These are phyloP conservation scores for Carlito syrichta DNA, from an alignment of 2,113 vertebrate genomes.

Conservation along the genomic window DNA sequence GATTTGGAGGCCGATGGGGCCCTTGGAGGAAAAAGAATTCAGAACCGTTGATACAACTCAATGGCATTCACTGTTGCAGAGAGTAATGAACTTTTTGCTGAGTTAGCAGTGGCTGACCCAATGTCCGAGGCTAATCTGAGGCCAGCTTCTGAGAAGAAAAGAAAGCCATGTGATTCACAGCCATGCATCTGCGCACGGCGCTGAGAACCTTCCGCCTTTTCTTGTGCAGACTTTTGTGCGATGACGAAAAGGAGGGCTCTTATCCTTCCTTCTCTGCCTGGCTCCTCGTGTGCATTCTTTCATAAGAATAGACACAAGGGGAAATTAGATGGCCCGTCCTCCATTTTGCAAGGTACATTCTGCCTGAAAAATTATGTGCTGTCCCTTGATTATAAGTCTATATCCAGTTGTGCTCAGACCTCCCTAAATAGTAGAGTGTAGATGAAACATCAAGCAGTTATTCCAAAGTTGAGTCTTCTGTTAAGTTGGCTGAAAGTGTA, in stretches of 20 bases:
- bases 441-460: background rate
- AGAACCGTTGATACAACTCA: conserved; percentile 25
- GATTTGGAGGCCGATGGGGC: conserved; percentile 52
- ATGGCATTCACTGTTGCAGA: conserved; percentile 57
- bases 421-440: background rate
- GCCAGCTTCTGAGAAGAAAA: conserved; percentile 80
- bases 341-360: background rate
- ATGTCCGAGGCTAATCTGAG: conserved; percentile 71
- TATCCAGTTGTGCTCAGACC: background rate
- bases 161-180: conserved; percentile 67
- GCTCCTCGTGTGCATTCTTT: background rate
- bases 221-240: conserved; percentile 23
- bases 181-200: conserved; percentile 40
- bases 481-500: background rate
- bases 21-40: conserved; percentile 48
- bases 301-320: background rate
- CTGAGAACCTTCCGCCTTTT: background rate
- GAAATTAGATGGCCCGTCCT: background rate
- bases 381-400: background rate
- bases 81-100: conserved; percentile 74
- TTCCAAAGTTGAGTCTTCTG: background rate
- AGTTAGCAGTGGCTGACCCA: conserved; percentile 71
- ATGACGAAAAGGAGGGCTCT: background rate
- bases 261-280: background rate
- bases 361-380: background rate